phyloP scores from a whole-genome alignment of 2,113 vertebrate genomes.

The Sorex fumeus region DNA sequence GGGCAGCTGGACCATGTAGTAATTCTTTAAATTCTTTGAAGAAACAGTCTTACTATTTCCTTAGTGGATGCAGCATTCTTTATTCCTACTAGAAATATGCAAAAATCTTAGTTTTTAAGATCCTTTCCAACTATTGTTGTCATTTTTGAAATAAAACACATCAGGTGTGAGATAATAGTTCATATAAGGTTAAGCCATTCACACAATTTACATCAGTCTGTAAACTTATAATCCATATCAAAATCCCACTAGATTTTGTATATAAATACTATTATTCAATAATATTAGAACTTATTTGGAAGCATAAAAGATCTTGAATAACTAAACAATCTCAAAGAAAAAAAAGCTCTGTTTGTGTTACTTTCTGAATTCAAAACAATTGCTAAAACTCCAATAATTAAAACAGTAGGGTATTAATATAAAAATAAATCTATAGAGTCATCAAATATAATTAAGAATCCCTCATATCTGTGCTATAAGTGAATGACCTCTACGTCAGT shows the following conservation, averaged over 20 bases:
- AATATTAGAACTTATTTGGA: neutral
- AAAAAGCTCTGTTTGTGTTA: neutral
- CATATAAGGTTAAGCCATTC: neutral
- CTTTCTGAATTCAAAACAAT: conserved; percentile 20
- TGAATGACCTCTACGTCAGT: neutral
- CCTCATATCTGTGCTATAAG: neutral
- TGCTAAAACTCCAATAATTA: conserved; percentile 3
- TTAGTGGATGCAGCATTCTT: neutral
- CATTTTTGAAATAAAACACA: too few species aligned
- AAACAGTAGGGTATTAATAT: neutral
- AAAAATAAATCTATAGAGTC: neutral
- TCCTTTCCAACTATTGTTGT: too few species aligned
- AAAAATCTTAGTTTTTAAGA: too few species aligned
- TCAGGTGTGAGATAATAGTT: neutral
- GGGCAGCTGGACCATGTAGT: neutral
- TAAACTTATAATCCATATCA: neutral
- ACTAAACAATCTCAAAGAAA: neutral
- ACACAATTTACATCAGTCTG: neutral
- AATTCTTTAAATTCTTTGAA: neutral
- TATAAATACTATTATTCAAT: neutral
- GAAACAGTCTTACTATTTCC: neutral
- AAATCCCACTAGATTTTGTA: neutral
- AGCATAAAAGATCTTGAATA: neutral
- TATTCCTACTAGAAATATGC: neutral
- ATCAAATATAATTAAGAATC: neutral